Base-by-base conservation (phyloP, 1,140 invertebrate genomes). In the Drosophila obscura region DNA sequence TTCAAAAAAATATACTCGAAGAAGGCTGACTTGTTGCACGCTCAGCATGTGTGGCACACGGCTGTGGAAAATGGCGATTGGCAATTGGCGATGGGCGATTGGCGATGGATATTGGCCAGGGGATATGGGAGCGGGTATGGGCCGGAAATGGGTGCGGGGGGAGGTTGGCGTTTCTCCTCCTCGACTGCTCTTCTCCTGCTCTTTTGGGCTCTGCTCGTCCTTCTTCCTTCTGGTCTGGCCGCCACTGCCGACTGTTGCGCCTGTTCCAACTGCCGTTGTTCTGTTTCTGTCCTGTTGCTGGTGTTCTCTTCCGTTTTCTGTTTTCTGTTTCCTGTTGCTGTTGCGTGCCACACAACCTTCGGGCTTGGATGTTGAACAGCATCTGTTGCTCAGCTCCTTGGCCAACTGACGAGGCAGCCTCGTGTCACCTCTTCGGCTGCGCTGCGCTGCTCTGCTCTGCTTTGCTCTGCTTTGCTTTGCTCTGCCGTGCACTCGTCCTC, bases 321-420 rank as follows among this genome's bases (percentile, higher is more conserved):
- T 45, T 48, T 41, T 44, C n/a, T 8, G 46, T 31, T 49, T 50
- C 16, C 49, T 24, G 44, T 43, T 41, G 26, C 8, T 67, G 58
- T 28, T 52, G 62, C 67, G 73, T 59, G 72, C 61, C 80, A 66
- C 75, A 88, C 83, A 87, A 87, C 83, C 83, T 61, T 77, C 82
- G 51, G 68, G 83, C 76, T 88, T 83, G 66, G 58, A 79, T 88
- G 83, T 88, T 88, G 79, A 77, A 83, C 83, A 87, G 83, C 83
- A 87, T 87, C 83, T 87, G 83, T 87, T 87, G 83, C 83, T 67
- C 67, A 49, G 83, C 75, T 46, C 62, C 55, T 55, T 68, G 68
- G 49, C 77, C 73, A 63, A 87, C 62, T 77, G 41, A 69, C 82
- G 82, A 84, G 68, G 57, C 59, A 83, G 59, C 68, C 78, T 85